Conservation (phyloP, 1,140 invertebrate genomes). For the Branchinecta lynchi region DNA sequence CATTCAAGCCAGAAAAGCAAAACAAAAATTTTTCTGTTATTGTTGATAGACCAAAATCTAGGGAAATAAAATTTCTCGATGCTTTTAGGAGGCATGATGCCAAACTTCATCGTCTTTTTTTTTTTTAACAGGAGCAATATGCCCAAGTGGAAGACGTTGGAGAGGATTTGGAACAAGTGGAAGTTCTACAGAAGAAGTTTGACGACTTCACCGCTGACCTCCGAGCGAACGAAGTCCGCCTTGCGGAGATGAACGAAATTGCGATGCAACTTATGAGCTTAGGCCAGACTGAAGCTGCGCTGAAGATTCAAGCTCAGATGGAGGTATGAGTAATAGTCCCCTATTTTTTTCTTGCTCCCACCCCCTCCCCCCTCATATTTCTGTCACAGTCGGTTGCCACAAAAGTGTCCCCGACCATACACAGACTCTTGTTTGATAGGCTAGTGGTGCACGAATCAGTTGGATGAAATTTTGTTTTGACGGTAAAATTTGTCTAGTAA, state of each 20-base stretch:
- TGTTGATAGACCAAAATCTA: no score
- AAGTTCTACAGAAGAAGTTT: slow-evolving; percentile 99
- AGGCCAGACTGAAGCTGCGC: slow-evolving; percentile 92
- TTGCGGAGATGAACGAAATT: slow-evolving; percentile 94
- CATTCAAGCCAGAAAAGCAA: no score
- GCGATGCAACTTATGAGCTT: slow-evolving; percentile 87
- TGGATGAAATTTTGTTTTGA: no score
- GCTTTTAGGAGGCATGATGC: not conserved
- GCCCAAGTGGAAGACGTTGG: slow-evolving; percentile 86
- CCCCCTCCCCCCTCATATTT: no score
- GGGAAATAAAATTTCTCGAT: not conserved
- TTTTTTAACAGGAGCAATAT: slow-evolving; percentile 36
- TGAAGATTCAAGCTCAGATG: slow-evolving; percentile 97
- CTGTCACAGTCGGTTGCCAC: no score
- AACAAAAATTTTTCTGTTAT: no score
- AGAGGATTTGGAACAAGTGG: slow-evolving; percentile 92
- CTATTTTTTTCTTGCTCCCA: no score
- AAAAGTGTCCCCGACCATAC: no score
- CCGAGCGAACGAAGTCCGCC: slow-evolving; percentile 89
- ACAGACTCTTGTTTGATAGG: no score
- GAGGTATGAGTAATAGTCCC: slow-evolving; percentile 37
- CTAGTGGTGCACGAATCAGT: no score
- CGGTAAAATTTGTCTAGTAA: no score
- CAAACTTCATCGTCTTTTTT: not conserved
- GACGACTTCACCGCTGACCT: slow-evolving; percentile 97